Evolutionary conservation across 2,797 vertebrate species (phyloP).

Genomic region (Meriones psammophilus): DNA sequence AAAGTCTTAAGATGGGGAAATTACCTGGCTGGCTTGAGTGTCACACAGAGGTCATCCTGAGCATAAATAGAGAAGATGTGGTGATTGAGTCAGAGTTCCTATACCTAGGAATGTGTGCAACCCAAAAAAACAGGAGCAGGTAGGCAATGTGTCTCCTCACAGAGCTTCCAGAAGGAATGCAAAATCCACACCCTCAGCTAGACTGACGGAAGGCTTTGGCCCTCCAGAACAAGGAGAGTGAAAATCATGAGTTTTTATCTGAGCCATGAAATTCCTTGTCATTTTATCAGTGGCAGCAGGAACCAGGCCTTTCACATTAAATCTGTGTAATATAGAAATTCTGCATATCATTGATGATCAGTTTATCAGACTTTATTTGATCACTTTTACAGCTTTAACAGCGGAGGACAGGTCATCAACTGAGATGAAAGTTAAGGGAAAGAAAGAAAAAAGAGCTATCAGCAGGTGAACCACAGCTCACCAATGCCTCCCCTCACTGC

Average conservation of each 20-base stretch:
- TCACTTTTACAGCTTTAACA: conserved; percentile 23
- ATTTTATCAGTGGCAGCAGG: background rate
- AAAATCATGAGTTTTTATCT: background rate
- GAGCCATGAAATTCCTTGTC: background rate
- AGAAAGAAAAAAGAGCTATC: background rate
- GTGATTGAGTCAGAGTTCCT: background rate
- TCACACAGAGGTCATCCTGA: background rate
- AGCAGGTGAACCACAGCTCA: background rate
- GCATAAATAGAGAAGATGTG: background rate
- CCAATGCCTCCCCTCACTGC: background rate
- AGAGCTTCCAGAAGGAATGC: background rate
- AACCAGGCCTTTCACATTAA: background rate
- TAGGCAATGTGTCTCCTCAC: background rate
- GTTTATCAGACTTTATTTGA: background rate
- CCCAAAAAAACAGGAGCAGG: background rate
- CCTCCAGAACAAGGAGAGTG: background rate
- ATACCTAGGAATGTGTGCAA: background rate
- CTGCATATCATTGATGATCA: background rate
- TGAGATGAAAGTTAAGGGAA: background rate
- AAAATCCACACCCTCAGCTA: background rate
- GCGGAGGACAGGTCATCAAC: background rate
- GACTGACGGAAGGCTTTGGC: background rate
- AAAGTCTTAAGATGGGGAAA: background rate
- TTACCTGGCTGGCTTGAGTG: too few species aligned
- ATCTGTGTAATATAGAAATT: background rate